Base-by-base conservation (phyloP, 1,140 invertebrate species). In the Orius insidiosus region DNA sequence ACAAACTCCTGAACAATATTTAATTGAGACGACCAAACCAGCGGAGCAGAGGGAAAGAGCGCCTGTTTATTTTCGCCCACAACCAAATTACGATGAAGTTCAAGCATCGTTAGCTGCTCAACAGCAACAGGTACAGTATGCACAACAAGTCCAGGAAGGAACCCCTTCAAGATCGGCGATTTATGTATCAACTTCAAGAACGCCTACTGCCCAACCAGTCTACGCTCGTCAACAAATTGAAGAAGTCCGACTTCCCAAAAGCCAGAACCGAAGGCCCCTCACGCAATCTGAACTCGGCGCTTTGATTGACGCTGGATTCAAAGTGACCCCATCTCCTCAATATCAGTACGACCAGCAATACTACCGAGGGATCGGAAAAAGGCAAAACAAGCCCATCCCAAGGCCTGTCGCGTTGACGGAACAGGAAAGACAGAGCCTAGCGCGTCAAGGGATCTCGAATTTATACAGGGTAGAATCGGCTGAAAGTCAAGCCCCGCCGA, bases 1-100 rank as follows among this genome's bases (percentile, higher is more conserved):
- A n/a, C 38, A 40, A 40, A 40, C 38, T 40, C 38, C 38, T 10
- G 18, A 40, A 10, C 38, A 40, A 18, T 40, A 40, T 18, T 10
- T 40, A 4, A 40, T 40, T 10, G 38, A 40, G 18, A 40, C 38
- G 9, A 14, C 38, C 11, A 13, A 40, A 15, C 9, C 18, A 13
- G 38, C 13, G 15, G 24, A 24, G 7, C 24, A 24, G 24, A 24
- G 24, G 24, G 24, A 24, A 24, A 24, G 24, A 24, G 24, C 7
- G 7, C 24, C 24, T 4, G 24, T 24, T 24, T 24, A 24, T 24
- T 24, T 4, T 24, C 24, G 24, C 24, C 24, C 24, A 3, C 24
- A 24, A 24, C 3, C 24, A 24, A 24, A 24, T 7, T 24, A 24
- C 7, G 7, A 24, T 24, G 24, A 24, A 24, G 24, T 24, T 3